Evolutionary conservation across 2,113 vertebrate genomes (phyloP), one percentile per base, ranked within the genome.

Genomic region (Girardinichthys multiradiatus): DNA sequence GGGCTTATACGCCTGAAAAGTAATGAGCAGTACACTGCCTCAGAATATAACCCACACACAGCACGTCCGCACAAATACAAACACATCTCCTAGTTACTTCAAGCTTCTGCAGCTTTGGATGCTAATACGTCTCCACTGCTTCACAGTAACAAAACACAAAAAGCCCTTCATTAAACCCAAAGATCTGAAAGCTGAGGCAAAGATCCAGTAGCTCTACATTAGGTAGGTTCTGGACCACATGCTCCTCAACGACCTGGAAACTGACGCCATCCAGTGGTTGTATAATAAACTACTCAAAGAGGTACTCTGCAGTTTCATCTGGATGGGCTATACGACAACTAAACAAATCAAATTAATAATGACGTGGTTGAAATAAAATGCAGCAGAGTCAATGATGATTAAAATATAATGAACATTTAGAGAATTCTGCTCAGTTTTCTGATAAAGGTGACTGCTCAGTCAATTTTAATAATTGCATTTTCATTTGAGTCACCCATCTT

Each of bases 221-320:
- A 27, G 54, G 54, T 45, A 67, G 68, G 19, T 65, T 64, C 67
- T 27, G 14, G 29, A 39, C 76, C 72, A 64, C 71, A 70, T 28
- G 48, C 29, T 68, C 63, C 72, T 39, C 66, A 68, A 79, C 62
- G 64, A 42, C 15, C 28, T 79, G 74, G 73, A 65, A 30, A 58
- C 17, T 24, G n/a, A 45, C 58, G 67, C 81, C 84, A 77, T 76
- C 89, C 75, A 71, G 73, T 79, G 87, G 80, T 70, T 27, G 6
- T 17, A 45, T 61, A 27, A 62, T 4, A 21, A 15, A 83, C 30
- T 57, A 42, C 57, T 69, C 35, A 68, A 21, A 27, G 19, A 45
- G 17, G 13, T 57, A 10, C 24, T 73, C 4, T 5, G 33, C 11
- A n/a, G 30, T 21, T 4, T 67, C 17, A 57, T 39, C 27, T 13